Conservation (phyloP, 2,113 vertebrate genomes). For the Psilopsiagon aymara region DNA sequence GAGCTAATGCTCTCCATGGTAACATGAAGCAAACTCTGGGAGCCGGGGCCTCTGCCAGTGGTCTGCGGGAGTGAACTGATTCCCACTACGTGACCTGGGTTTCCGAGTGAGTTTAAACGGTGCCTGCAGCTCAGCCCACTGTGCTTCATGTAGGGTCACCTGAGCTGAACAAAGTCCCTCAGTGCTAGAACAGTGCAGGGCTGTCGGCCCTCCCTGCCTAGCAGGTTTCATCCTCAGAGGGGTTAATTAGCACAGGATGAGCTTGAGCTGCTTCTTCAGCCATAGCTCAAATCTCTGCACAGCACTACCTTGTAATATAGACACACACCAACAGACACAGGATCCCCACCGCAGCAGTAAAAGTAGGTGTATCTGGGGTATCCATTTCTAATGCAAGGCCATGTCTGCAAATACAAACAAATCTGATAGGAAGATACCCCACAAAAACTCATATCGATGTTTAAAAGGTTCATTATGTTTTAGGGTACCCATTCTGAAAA, state of each 20-base stretch:
- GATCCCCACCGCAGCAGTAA: neutral
- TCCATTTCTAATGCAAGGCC: neutral
- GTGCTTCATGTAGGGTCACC: neutral
- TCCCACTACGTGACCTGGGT: neutral
- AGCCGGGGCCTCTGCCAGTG: neutral
- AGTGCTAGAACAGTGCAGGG: neutral
- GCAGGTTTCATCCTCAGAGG: neutral
- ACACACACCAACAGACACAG: fast-evolving
- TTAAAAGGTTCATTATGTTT: neutral
- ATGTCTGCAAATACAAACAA: neutral
- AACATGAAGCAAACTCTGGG: neutral
- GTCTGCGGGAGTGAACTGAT: neutral
- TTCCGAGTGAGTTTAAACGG: fast-evolving
- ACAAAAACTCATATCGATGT: neutral
- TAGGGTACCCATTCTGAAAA: neutral
- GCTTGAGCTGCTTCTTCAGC: neutral
- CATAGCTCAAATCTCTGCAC: neutral
- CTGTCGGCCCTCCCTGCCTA: neutral
- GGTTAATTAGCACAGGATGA: neutral
- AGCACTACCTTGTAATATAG: neutral
- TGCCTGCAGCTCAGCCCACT: neutral
- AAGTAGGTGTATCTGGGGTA: neutral
- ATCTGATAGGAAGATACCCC: neutral
- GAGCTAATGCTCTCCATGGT: neutral
- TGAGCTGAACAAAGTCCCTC: neutral